These are phyloP conservation scores for Nomada ruficornis DNA, from an alignment of 2,888 invertebrate species.

Conservation along the genomic window DNA sequence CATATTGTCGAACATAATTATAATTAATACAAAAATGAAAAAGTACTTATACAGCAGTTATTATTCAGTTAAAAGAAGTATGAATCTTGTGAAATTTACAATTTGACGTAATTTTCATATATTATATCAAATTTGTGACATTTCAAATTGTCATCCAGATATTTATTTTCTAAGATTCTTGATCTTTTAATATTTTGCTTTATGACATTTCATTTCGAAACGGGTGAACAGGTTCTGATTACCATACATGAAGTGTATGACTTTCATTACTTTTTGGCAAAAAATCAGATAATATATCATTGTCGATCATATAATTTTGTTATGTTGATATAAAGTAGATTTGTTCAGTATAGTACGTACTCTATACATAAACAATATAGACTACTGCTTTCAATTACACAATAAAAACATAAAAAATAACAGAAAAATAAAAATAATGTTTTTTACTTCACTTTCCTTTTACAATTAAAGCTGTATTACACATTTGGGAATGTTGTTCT, in stretches of 20 bases:
- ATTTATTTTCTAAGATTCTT: not conserved
- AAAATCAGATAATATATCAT: conserved; percentile 35
- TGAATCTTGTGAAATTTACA: not conserved
- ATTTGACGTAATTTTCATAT: conserved; percentile 4
- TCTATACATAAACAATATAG: conserved; percentile 23
- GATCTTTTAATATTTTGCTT: not conserved
- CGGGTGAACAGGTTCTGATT: conserved; percentile 1
- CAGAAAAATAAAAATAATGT: conserved; percentile 38
- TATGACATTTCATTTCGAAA: conserved; percentile 5
- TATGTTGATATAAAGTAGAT: conserved; percentile 8
- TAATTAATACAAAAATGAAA: not conserved
- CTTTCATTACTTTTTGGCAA: conserved; percentile 58
- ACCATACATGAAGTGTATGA: conserved; percentile 12
- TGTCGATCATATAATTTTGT: conserved; percentile 9
- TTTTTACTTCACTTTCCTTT: conserved; percentile 32
- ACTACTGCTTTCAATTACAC: conserved; percentile 17
- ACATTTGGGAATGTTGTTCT: conserved; percentile 61
- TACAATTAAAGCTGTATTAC: conserved; percentile 50
- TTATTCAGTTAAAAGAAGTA: not conserved
- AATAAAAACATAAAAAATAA: conserved; percentile 45
- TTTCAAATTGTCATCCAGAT: conserved; percentile 1
- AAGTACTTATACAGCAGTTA: not conserved
- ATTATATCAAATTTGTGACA: conserved; percentile 32
- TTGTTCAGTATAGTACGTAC: conserved; percentile 11
- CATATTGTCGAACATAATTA: no score